Percentiles rank a stretch among this genome's conserved stretches.
These are phyloP conservation scores for Tragelaphus scriptus DNA, from an alignment of 2,113 vertebrate genomes.

Conservation along the genomic window DNA sequence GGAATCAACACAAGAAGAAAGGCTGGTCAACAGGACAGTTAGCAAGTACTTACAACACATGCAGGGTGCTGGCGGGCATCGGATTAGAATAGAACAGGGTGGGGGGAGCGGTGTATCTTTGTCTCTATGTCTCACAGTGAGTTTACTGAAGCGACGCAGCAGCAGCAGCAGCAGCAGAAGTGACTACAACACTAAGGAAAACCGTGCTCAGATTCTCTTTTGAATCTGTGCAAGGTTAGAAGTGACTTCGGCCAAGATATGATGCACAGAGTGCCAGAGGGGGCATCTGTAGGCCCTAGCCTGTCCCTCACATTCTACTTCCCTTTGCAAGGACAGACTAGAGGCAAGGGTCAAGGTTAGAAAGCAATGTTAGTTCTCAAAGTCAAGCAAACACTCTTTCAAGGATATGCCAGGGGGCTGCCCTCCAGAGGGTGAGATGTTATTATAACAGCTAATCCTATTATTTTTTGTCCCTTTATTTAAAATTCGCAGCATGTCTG, in stretches of 20 bases:
- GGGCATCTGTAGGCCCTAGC: neutral
- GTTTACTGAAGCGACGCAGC: neutral
- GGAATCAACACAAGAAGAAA: neutral
- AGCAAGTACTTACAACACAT: neutral
- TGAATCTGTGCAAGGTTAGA: neutral
- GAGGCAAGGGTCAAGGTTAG: neutral
- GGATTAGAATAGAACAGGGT: neutral
- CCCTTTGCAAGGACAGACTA: neutral
- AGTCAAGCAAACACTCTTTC: neutral
- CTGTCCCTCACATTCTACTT: neutral
- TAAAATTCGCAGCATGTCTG: neutral
- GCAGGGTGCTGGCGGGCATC: rapidly evolving
- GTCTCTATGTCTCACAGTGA: neutral
- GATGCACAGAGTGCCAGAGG: neutral
- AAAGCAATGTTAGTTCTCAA: neutral
- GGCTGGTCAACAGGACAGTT: neutral
- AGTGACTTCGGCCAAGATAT: neutral
- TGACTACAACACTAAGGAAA: neutral
- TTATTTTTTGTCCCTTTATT: neutral
- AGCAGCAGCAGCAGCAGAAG: neutral
- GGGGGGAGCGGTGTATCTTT: no score
- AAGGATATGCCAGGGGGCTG: neutral
- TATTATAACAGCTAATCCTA: neutral
- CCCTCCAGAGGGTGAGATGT: neutral
- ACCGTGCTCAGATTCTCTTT: neutral